A percentile compares a stretch with the other conserved stretches of the same genome.
Conservation (phyloP, 2,797 vertebrate species). For the Onychomys leucogaster region DNA sequence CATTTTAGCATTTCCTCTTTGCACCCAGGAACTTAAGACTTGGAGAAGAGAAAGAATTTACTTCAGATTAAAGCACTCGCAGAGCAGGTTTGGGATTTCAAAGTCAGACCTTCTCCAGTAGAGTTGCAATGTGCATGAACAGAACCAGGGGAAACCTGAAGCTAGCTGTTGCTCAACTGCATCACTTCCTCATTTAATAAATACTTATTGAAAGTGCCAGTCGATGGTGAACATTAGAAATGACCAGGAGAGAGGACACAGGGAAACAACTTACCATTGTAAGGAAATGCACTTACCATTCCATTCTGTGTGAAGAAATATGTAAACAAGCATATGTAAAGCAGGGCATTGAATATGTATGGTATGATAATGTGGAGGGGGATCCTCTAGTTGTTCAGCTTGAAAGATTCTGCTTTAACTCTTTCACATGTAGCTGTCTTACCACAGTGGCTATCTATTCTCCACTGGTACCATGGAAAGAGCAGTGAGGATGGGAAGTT, state of each 20-base stretch:
- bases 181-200: not conserved
- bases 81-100: not conserved
- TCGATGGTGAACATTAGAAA: not conserved
- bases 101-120: not conserved
- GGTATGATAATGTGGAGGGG: not conserved
- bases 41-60: not conserved
- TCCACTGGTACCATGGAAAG: not conserved
- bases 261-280: not conserved
- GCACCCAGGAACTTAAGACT: not conserved
- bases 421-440: not conserved
- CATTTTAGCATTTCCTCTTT: constrained; percentile 10
- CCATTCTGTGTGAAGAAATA: not conserved
- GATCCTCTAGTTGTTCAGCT: not conserved
- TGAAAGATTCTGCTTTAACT: not conserved
- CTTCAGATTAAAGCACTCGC: not conserved
- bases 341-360: not conserved
- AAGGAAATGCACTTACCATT: not conserved
- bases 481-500: not conserved
- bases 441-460: not conserved
- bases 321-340: constrained; percentile 2
- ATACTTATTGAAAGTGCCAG: not conserved
- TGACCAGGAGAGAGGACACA: not conserved
- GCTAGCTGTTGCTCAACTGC: not conserved
- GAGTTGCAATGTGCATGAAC: not conserved
- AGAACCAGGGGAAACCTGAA: not conserved